Base-by-base conservation (phyloP, 37 sponge, comb jelly and placozoan genomes). In the Eunapius fragilis region DNA sequence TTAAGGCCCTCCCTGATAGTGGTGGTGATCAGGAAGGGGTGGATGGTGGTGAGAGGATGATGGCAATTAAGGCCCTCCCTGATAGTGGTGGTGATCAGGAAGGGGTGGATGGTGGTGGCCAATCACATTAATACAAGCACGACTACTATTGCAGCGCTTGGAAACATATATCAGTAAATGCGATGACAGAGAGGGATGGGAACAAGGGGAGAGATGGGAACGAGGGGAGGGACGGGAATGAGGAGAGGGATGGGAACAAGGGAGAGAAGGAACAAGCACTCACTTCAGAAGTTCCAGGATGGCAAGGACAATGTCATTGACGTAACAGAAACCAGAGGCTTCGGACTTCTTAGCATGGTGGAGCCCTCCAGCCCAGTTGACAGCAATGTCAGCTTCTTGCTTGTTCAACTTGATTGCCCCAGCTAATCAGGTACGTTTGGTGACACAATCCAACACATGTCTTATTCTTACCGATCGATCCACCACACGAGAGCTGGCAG, bases 311-410 rank as follows among this genome's bases (percentile, higher is more conserved):
- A 99, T 99, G 87, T 99, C 99, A 68, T 99, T 99, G 38, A 95
- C 96, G 47, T 99, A 99, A 77, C 99, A 99, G 85, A 99, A 99
- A 0, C 99, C 99, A 17, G 98, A 97, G 4, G 99, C 99, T 78
- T 99, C 99, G 25, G 94, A 93, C 89, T 99, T 99, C 85, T 99
- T 99, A 69, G 99, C 99, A 80, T 99, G 99, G 79, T 99, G 99
- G 24, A 99, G 89, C 12, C 99, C 99, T 12, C 99, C 99, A 47
- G 96, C 70, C 99, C 99, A 99, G 86, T 99, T 99, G 77, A 99
- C 86, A 17, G 99, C 96, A 85, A 99, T 99, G 86, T 99, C 99
- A 9, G 99, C 89, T 85, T 97, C 93, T 76, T 95, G 90, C 80
- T 99, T 99, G 90, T 99, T 99, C 83, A 99, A 80, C 86, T 99